Conservation (phyloP, 2,888 invertebrate species). For the Habrosyne pyritoides region DNA sequence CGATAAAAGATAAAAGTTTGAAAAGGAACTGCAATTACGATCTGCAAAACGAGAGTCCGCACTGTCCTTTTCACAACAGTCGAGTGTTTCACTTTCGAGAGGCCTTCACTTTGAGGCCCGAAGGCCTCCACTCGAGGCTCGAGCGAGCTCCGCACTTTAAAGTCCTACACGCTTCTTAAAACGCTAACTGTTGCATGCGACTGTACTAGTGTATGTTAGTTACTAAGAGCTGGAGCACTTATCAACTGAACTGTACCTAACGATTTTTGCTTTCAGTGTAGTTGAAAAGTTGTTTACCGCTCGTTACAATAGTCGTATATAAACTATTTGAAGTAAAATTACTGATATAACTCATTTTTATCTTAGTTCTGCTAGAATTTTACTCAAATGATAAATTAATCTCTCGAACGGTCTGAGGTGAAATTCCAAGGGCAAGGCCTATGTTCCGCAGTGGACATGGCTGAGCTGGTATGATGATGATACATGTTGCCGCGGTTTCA, state of each 20-base stretch:
- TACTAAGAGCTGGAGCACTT: slow-evolving; percentile 2
- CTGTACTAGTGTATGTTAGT: slow-evolving; percentile 26
- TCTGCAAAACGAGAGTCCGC: slow-evolving; percentile 38
- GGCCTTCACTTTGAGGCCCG: slow-evolving; percentile 19
- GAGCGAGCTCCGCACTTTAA: slow-evolving; percentile 31
- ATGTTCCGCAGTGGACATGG: too few species aligned
- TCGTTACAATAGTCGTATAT: neutral
- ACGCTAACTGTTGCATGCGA: slow-evolving; percentile 43
- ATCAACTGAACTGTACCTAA: neutral
- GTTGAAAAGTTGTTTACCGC: neutral
- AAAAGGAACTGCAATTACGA: slow-evolving; percentile 4
- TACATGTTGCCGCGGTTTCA: too few species aligned
- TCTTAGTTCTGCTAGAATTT: too few species aligned
- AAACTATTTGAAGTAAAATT: neutral
- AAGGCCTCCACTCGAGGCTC: slow-evolving; percentile 36
- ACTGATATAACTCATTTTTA: too few species aligned
- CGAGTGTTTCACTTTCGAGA: slow-evolving; percentile 26
- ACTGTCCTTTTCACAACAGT: slow-evolving; percentile 39
- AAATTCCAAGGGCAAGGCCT: too few species aligned
- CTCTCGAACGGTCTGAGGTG: too few species aligned
- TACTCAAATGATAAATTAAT: too few species aligned
- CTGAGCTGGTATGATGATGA: too few species aligned
- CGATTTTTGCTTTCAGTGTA: neutral
- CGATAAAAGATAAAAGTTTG: neutral
- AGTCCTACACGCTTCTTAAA: slow-evolving; percentile 27